Evolutionary conservation across 2,888 invertebrate species (phyloP).

Genomic region (Oscheius myriophilus): DNA sequence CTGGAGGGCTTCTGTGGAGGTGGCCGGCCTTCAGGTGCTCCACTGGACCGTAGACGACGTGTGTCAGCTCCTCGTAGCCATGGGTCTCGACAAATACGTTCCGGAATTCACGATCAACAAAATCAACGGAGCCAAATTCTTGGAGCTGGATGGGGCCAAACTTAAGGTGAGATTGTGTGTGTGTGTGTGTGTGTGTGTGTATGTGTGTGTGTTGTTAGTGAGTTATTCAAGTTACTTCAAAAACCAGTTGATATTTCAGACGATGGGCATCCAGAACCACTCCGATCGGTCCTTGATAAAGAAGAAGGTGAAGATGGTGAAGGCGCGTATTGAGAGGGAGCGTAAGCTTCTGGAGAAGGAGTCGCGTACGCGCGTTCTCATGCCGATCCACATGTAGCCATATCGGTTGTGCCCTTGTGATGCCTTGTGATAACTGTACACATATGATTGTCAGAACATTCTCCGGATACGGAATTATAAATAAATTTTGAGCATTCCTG

Average conservation of each 20-base stretch:
- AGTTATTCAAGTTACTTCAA: neutral
- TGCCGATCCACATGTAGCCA: slow-evolving; percentile 41
- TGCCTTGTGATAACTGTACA: slow-evolving; percentile 19
- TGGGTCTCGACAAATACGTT: slow-evolving; percentile 85
- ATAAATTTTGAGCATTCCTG: too few species aligned
- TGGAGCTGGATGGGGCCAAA: slow-evolving; percentile 88
- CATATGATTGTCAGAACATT: too few species aligned
- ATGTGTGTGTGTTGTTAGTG: too few species aligned
- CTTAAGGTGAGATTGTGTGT: slow-evolving; percentile 80
- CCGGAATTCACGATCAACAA: slow-evolving; percentile 87
- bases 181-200: too few species aligned
- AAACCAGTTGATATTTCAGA: slow-evolving; percentile 64
- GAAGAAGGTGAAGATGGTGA: slow-evolving; percentile 75
- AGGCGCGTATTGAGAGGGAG: slow-evolving; percentile 73
- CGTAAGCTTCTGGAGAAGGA: slow-evolving; percentile 84
- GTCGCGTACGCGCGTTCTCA: slow-evolving; percentile 74
- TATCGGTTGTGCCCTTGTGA: slow-evolving; percentile 22
- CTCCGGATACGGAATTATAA: too few species aligned
- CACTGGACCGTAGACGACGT: slow-evolving; percentile 69
- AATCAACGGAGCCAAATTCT: slow-evolving; percentile 86
- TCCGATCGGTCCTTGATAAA: slow-evolving; percentile 74
- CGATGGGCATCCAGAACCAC: slow-evolving; percentile 73
- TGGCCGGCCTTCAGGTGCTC: slow-evolving; percentile 65
- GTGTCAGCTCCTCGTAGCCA: slow-evolving; percentile 67
- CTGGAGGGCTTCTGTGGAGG: slow-evolving; percentile 63